Conservation (phyloP, 2,888 invertebrate genomes). For the Drosophila peninsularis region DNA sequence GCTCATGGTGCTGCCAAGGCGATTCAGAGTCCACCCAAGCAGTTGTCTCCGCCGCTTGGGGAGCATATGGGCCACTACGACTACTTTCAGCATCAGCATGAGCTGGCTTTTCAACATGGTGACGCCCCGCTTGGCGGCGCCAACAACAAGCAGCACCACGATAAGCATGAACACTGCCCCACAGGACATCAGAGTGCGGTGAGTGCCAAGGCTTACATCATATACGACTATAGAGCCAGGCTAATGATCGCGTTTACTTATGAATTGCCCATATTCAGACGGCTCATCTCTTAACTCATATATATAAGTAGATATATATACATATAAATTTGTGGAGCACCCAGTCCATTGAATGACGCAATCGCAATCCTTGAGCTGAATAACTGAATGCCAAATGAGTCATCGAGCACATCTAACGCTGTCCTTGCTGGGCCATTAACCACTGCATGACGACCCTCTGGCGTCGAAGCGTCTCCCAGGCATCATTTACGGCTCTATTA, state of each 20-base stretch:
- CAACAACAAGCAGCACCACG: slow-evolving; percentile 41
- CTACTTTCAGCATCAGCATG: slow-evolving; percentile 72
- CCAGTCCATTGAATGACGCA: slow-evolving; percentile 55
- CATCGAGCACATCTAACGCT: slow-evolving; percentile 58
- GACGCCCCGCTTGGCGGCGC: slow-evolving; percentile 34
- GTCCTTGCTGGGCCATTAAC: slow-evolving; percentile 67
- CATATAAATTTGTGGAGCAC: slow-evolving; percentile 6
- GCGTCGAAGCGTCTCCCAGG: slow-evolving; percentile 55
- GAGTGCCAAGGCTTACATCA: slow-evolving; percentile 67
- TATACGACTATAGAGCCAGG: neutral
- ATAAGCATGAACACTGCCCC: slow-evolving; percentile 82
- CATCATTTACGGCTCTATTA: slow-evolving; percentile 46
- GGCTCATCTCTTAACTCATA: neutral
- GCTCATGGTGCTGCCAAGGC: slow-evolving; percentile 64
- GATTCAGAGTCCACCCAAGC: slow-evolving; percentile 74
- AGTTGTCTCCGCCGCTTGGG: slow-evolving; percentile 66
- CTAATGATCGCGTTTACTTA: slow-evolving; percentile 11
- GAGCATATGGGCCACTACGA: slow-evolving; percentile 73
- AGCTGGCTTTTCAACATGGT: slow-evolving; percentile 55
- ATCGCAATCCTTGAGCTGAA: slow-evolving; percentile 65
- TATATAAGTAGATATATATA: neutral
- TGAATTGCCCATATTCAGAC: neutral
- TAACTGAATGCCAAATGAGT: slow-evolving; percentile 63
- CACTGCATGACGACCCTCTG: slow-evolving; percentile 61
- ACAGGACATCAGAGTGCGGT: slow-evolving; percentile 82